Percentiles rank a stretch among this genome's conserved stretches.
These are phyloP conservation scores for Lates calcarifer DNA, from an alignment of 2,113 vertebrate genomes.

Conservation along the genomic window DNA sequence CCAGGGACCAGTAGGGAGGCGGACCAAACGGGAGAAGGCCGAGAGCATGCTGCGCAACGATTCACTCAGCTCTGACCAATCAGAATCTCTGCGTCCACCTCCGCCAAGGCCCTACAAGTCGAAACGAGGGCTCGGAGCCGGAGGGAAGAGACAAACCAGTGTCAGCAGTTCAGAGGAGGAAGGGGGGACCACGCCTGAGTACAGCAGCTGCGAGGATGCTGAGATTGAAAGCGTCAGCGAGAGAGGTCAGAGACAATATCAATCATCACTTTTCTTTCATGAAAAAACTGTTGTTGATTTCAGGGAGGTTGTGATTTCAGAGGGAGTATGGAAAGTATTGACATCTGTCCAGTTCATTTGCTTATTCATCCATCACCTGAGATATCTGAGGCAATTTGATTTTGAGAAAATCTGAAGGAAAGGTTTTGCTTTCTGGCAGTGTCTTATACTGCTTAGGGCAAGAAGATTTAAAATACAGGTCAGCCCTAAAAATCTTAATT, in stretches of 20 bases:
- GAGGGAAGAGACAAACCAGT: constrained; percentile 94
- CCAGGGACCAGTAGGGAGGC: constrained; percentile 87
- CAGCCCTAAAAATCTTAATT: not conserved
- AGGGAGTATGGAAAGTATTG: not conserved
- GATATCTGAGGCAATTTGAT: not conserved
- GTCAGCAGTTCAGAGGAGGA: constrained; percentile 99
- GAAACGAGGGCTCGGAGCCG: constrained; percentile 85
- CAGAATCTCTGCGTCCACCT: constrained; percentile 95
- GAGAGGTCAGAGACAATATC: constrained; percentile 88
- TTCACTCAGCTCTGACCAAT: constrained; percentile 98
- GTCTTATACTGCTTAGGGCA: not conserved
- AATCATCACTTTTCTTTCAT: not conserved
- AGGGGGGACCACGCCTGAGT: constrained; percentile 96
- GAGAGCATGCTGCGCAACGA: constrained; percentile 98
- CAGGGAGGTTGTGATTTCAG: not conserved
- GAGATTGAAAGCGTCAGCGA: constrained; percentile 98
- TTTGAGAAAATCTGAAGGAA: not conserved
- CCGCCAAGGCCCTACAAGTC: constrained; percentile 95
- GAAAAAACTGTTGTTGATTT: not conserved
- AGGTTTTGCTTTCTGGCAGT: not conserved
- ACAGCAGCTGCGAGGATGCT: constrained; percentile 98
- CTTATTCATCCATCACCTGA: constrained; percentile 33
- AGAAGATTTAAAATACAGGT: not conserved
- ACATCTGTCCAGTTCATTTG: constrained; percentile 22
- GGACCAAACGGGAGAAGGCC: constrained; percentile 95